Conservation (phyloP, 2,797 vertebrate species). For the Sebastes steindachneri region DNA sequence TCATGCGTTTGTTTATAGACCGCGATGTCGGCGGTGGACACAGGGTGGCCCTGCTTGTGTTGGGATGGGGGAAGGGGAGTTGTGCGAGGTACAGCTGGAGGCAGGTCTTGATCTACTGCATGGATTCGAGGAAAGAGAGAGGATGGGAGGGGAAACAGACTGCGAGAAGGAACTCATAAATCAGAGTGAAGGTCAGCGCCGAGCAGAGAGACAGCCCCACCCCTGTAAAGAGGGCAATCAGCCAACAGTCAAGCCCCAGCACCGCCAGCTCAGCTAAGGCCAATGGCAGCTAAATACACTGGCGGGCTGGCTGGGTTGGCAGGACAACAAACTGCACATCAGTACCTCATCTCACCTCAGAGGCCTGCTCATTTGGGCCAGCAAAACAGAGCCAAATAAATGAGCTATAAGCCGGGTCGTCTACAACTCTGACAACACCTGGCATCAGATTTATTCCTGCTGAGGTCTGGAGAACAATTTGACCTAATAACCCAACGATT, state of each 20-base stretch:
- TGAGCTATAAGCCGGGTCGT: neutral
- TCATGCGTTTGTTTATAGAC: slow-evolving; percentile 62
- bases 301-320: slow-evolving; percentile 33
- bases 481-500: neutral
- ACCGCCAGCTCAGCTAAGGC: slow-evolving; percentile 24
- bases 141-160: slow-evolving; percentile 21
- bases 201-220: slow-evolving; percentile 44
- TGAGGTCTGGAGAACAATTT: slow-evolving; percentile 25
- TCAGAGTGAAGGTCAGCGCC: slow-evolving; percentile 65
- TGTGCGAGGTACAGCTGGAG: slow-evolving; percentile 41
- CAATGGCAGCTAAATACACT: slow-evolving; percentile 45
- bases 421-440: slow-evolving; percentile 27
- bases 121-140: slow-evolving; percentile 21
- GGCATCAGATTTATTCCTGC: slow-evolving; percentile 15
- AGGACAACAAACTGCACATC: slow-evolving; percentile 56
- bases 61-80: neutral
- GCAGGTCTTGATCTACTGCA: slow-evolving; percentile 32
- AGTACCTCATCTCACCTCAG: slow-evolving; percentile 42
- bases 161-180: slow-evolving; percentile 65
- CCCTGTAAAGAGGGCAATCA: slow-evolving; percentile 49
- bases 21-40: slow-evolving; percentile 36
- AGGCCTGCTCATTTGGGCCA: slow-evolving; percentile 36
- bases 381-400: slow-evolving; percentile 23
- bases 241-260: slow-evolving; percentile 39
- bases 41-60: slow-evolving; percentile 41